These are phyloP conservation scores for Drosophila barbarae DNA, from an alignment of 2,888 invertebrate genomes.

Conservation along the genomic window DNA sequence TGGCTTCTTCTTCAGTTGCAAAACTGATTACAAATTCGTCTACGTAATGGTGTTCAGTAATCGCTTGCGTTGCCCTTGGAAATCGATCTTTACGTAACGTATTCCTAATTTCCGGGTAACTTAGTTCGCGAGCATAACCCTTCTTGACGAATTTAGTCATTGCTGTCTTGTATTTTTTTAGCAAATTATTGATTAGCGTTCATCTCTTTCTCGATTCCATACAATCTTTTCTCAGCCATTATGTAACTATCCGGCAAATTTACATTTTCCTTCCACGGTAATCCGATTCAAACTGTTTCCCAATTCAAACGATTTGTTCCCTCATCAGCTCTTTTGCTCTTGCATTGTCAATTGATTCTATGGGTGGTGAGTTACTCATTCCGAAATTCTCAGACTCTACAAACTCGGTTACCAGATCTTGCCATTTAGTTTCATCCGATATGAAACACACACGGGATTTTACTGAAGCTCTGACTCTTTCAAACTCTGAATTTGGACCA, in stretches of 20 bases:
- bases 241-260: not conserved
- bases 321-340: not conserved
- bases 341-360: not conserved
- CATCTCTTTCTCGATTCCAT: not conserved
- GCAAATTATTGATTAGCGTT: not conserved
- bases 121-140: not conserved
- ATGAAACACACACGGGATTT: not conserved
- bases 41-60: constrained; percentile 4
- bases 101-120: not conserved
- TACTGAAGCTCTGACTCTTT: not conserved
- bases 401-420: not conserved
- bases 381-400: not conserved
- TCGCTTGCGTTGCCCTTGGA: not conserved
- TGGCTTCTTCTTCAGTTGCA: not conserved
- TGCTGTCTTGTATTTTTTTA: not conserved
- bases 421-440: not conserved
- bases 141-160: not conserved
- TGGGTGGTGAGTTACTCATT: not conserved
- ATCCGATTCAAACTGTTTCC: no score
- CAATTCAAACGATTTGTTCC: not conserved
- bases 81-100: no score
- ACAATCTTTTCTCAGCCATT: not conserved
- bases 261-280: constrained; percentile 4
- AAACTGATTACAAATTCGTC: constrained; percentile 4
- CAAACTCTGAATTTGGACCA: not conserved